phyloP scores from a whole-genome alignment of 2,888 invertebrate genomes.

The Latrodectus elegans region DNA sequence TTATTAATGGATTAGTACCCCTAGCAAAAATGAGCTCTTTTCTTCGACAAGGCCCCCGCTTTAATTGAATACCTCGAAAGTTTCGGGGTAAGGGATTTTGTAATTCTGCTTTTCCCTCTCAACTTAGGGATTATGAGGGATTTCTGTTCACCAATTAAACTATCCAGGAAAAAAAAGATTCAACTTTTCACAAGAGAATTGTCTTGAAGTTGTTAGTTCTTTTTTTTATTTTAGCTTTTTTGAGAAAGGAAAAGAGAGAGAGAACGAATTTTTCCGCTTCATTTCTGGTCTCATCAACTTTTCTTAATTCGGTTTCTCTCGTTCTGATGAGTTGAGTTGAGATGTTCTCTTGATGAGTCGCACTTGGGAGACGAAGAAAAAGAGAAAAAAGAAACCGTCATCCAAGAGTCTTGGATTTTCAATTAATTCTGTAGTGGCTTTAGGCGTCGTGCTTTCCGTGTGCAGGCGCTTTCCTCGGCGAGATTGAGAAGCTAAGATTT shows the following conservation, averaged over 20 bases:
- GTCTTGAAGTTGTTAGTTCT: background rate
- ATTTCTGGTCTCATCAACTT: slow-evolving; percentile 17
- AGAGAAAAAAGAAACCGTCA: background rate
- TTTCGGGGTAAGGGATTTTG: background rate
- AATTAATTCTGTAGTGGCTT: background rate
- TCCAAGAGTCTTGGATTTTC: slow-evolving; percentile 3
- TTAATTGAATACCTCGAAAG: background rate
- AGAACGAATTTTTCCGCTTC: slow-evolving; percentile 3
- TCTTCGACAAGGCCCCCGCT: background rate
- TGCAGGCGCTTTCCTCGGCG: background rate
- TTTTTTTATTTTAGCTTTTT: background rate
- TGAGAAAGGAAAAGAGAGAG: background rate
- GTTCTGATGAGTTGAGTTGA: slow-evolving; percentile 2
- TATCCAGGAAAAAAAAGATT: background rate
- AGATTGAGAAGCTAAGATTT: slow-evolving; percentile 2
- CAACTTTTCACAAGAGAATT: background rate
- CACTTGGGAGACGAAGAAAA: background rate
- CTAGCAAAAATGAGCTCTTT: background rate
- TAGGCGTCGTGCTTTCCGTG: background rate
- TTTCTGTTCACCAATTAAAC: slow-evolving; percentile 5
- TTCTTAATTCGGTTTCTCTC: slow-evolving; percentile 8
- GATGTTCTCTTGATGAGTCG: background rate
- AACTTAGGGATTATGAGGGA: slow-evolving; percentile 5
- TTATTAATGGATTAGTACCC: slow-evolving; percentile 5
- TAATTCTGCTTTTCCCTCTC: slow-evolving; percentile 2